A percentile compares a stretch with the other conserved stretches of the same genome.
Evolutionary conservation across 2,888 invertebrate genomes (phyloP).

Genomic region (Idaea dimidiata): DNA sequence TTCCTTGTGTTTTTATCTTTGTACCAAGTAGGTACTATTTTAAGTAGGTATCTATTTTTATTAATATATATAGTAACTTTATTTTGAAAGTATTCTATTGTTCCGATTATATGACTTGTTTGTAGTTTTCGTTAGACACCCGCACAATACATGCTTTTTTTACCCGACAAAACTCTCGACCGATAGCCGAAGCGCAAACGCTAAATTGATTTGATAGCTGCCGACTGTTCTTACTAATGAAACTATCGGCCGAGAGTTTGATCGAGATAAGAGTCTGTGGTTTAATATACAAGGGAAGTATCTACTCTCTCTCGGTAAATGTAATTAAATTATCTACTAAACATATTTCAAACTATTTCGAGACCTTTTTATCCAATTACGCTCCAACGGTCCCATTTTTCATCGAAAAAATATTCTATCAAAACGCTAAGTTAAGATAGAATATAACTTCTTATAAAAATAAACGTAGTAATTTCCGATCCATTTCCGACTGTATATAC

Average conservation of each 20-base stretch:
- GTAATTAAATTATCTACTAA: neutral
- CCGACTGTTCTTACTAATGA: no score
- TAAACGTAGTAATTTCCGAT: slow-evolving; percentile 20
- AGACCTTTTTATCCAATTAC: neutral
- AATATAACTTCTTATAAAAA: neutral
- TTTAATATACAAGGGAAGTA: no score
- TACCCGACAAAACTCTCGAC: no score
- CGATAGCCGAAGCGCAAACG: no score
- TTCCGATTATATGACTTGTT: neutral
- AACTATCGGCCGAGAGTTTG: no score
- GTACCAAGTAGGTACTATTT: slow-evolving; percentile 15
- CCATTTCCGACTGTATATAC: slow-evolving; percentile 28
- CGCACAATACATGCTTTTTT: no score
- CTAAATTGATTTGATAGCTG: no score
- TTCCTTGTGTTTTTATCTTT: slow-evolving; percentile 35
- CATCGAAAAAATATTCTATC: neutral
- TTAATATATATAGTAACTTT: neutral
- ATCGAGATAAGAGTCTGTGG: no score
- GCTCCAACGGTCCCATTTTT: neutral
- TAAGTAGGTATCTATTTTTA: neutral
- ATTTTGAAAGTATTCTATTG: neutral
- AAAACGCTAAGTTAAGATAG: neutral
- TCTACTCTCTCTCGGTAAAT: neutral
- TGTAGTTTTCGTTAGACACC: neutral
- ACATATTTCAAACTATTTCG: neutral